phyloP scores from a whole-genome alignment of 2,888 invertebrate genomes.

The Apamea crenata region DNA sequence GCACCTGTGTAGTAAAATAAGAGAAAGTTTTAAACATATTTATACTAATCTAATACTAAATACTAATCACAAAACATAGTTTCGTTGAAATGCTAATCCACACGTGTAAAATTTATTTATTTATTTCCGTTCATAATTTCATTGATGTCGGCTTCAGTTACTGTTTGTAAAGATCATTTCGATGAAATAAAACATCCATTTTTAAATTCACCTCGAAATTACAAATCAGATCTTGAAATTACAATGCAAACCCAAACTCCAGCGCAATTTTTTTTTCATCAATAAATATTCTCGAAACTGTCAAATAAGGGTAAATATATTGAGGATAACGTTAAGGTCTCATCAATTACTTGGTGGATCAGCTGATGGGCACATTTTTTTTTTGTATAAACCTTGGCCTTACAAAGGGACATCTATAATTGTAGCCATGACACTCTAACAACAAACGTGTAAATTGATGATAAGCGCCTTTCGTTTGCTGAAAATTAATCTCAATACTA shows the following conservation, averaged over 20 bases:
- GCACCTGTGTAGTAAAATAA: slow-evolving; percentile 80
- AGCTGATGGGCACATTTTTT: slow-evolving; percentile 7
- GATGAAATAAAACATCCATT: too few species aligned
- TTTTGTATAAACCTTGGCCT: not conserved
- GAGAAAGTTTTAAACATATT: not conserved
- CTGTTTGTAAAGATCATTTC: not conserved
- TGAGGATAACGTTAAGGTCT: slow-evolving; percentile 19
- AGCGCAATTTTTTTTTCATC: too few species aligned
- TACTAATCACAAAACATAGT: not conserved
- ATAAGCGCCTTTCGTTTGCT: slow-evolving; percentile 1
- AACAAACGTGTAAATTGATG: slow-evolving; percentile 7
- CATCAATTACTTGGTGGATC: slow-evolving; percentile 1
- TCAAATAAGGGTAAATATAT: not conserved
- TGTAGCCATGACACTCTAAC: not conserved
- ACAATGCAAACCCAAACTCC: too few species aligned
- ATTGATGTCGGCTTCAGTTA: not conserved
- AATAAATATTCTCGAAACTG: slow-evolving; percentile 3
- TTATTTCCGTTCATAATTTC: not conserved
- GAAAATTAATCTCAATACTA: not conserved
- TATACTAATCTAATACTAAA: too few species aligned
- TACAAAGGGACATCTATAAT: not conserved
- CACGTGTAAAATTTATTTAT: not conserved
- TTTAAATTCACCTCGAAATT: not conserved
- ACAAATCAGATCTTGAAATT: too few species aligned
- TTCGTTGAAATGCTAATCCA: not conserved